A percentile compares a stretch with the other conserved stretches of the same genome.
Conservation (phyloP, 2,797 vertebrate genomes). For the Amblyraja radiata region DNA sequence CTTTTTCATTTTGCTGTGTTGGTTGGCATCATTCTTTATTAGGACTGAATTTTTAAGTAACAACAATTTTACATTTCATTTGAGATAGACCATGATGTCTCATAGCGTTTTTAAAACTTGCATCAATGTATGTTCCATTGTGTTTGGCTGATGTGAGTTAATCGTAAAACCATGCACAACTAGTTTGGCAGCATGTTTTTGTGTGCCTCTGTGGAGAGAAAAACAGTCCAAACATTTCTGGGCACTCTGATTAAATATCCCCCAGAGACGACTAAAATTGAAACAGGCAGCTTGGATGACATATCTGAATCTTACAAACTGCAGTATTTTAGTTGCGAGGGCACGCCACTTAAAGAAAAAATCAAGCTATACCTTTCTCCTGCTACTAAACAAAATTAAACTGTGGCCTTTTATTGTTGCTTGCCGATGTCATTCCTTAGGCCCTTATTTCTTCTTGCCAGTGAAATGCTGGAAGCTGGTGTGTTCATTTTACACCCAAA, state of each 20-base stretch:
- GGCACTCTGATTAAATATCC: neutral
- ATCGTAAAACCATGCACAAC: neutral
- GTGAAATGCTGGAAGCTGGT: neutral
- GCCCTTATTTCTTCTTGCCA: neutral
- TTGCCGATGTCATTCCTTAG: neutral
- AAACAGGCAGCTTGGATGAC: neutral
- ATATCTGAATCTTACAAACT: neutral
- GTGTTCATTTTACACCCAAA: neutral
- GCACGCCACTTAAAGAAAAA: neutral
- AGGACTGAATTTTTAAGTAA: neutral
- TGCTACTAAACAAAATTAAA: neutral
- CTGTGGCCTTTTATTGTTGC: too few relatives aligned
- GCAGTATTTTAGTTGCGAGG: neutral
- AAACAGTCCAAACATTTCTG: slow-evolving; percentile 12
- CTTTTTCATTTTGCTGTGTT: neutral
- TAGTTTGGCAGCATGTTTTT: neutral
- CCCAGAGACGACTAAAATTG: neutral
- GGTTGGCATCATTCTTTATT: neutral
- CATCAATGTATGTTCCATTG: neutral
- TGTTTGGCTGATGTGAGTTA: neutral
- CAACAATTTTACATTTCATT: neutral
- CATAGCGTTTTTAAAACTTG: neutral
- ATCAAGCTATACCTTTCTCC: neutral
- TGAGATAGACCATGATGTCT: neutral
- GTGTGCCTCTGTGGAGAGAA: slow-evolving; percentile 3